Conservation (phyloP, 1,140 invertebrate species). For the Zaprionus lachaisei region DNA sequence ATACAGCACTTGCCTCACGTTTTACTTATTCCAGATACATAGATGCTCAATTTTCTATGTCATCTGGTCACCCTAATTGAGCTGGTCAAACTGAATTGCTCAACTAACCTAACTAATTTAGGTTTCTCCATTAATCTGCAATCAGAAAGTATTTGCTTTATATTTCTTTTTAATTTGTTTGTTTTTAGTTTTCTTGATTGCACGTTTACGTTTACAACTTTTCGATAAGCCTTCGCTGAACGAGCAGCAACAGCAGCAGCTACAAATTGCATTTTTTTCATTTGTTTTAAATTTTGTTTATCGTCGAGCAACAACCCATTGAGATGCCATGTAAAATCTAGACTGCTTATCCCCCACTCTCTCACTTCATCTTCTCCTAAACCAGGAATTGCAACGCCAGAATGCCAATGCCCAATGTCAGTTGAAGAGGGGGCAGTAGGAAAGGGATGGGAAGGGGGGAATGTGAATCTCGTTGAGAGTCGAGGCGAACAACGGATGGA, state of each 20-base stretch:
- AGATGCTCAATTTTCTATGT: background rate
- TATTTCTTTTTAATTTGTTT: background rate
- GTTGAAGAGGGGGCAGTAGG: background rate
- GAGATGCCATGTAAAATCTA: constrained; percentile 59
- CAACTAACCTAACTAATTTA: background rate
- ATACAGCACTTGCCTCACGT: too few relatives aligned
- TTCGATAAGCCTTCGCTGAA: constrained; percentile 49
- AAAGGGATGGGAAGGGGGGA: background rate
- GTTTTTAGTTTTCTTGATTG: background rate
- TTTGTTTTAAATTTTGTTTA: constrained; percentile 76
- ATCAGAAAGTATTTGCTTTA: background rate
- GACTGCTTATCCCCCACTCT: constrained; percentile 25
- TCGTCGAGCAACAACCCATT: constrained; percentile 57
- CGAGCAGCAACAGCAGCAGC: constrained; percentile 25
- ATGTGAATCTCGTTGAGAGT: constrained; percentile 48
- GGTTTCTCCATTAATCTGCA: background rate
- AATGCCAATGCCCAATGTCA: constrained; percentile 50
- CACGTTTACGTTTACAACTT: constrained; percentile 4
- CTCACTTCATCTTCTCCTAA: constrained; percentile 10
- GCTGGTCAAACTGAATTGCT: background rate
- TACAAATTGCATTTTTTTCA: constrained; percentile 53
- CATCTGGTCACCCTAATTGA: background rate
- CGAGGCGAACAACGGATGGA: constrained; percentile 73
- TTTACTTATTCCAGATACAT: too few relatives aligned
- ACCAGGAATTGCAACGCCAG: background rate